These are phyloP conservation scores for Laticauda laticaudata DNA, from an alignment of 2,113 vertebrate species.

Conservation along the genomic window DNA sequence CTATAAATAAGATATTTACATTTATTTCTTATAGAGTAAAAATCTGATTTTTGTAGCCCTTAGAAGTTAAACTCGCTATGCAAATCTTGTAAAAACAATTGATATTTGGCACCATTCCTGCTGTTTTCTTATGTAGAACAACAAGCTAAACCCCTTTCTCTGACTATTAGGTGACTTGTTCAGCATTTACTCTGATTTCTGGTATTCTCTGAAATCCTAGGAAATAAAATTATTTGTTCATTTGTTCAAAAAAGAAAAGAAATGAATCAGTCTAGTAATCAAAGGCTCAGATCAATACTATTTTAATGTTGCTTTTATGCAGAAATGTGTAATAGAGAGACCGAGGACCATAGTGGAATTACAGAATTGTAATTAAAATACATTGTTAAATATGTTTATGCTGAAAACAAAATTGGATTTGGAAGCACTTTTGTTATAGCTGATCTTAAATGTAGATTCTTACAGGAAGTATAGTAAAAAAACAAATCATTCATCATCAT, in stretches of 20 bases:
- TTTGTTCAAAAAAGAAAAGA: not conserved
- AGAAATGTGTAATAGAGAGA: not conserved
- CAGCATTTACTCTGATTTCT: not conserved
- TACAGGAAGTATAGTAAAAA: not conserved
- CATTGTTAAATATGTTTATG: not conserved
- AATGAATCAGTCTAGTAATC: not conserved
- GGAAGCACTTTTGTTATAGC: not conserved
- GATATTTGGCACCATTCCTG: not conserved
- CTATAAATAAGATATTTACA: not conserved
- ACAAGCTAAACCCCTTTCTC: not conserved
- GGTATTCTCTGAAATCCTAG: not conserved
- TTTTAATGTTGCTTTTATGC: not conserved
- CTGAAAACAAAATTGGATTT: not conserved
- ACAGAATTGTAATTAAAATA: not conserved
- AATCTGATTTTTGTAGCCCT: not conserved
- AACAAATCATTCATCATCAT: not conserved
- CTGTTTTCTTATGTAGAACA: not conserved
- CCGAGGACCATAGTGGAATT: not conserved
- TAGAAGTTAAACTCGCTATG: not conserved
- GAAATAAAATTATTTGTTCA: not conserved
- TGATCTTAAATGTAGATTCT: not conserved
- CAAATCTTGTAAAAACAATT: not conserved
- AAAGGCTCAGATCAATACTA: not conserved
- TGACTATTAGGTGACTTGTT: not conserved
- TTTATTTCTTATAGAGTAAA: not conserved